Evolutionary conservation across 2,113 vertebrate species (phyloP).

Genomic region (Podiceps cristatus): DNA sequence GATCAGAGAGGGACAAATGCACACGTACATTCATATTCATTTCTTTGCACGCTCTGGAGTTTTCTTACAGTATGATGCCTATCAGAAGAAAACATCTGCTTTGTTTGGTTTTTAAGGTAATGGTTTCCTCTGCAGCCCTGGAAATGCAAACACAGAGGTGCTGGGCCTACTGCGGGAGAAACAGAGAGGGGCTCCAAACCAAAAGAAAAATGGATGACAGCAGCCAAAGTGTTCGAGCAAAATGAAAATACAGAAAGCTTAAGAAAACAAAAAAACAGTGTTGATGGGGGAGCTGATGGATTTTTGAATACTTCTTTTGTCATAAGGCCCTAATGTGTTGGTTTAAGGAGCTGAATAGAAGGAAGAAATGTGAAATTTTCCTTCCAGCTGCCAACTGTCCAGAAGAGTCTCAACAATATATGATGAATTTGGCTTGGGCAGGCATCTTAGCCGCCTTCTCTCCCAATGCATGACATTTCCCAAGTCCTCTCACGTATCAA

Average conservation of each 20-base stretch:
- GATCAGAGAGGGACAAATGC: not conserved
- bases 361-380: not conserved
- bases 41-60: not conserved
- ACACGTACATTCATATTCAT: not conserved
- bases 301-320: not conserved
- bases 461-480: not conserved
- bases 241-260: not conserved
- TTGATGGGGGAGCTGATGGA: not conserved
- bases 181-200: not conserved
- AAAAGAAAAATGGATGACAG: not conserved
- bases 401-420: not conserved
- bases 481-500: not conserved
- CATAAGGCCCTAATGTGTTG: not conserved
- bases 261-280: not conserved
- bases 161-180: not conserved
- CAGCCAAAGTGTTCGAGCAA: not conserved
- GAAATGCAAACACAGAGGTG: not conserved
- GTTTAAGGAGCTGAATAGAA: not conserved
- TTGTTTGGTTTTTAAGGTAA: constrained; percentile 43
- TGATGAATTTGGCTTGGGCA: not conserved
- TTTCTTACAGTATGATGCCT: constrained; percentile 50
- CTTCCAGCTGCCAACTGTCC: not conserved
- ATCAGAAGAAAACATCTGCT: constrained; percentile 69
- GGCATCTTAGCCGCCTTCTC: not conserved
- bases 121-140: not conserved